A percentile compares a stretch with the other conserved stretches of the same genome.
These are phyloP conservation scores for Cetoscarus ocellatus DNA, from an alignment of 2,797 vertebrate species.

Conservation along the genomic window DNA sequence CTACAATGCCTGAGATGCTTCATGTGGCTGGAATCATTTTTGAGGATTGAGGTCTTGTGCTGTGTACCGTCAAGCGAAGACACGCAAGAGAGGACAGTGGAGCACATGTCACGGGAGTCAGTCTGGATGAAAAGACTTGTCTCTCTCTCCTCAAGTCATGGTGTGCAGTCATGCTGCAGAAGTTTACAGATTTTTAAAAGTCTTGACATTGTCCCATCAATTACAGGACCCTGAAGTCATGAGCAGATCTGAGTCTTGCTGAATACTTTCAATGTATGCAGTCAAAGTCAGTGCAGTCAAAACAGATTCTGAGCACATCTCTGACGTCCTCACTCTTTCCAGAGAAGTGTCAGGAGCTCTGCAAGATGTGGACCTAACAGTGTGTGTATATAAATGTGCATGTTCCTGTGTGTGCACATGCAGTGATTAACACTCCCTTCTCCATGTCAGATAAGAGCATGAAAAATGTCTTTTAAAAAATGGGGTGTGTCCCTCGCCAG, in stretches of 20 bases:
- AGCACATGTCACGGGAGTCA: constrained; percentile 64
- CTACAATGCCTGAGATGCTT: constrained; percentile 29
- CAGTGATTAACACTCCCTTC: constrained; percentile 64
- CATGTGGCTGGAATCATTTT: constrained; percentile 48
- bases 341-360: constrained; percentile 59
- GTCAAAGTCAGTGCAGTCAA: constrained; percentile 70
- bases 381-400: constrained; percentile 4
- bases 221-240: constrained; percentile 66
- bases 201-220: constrained; percentile 75
- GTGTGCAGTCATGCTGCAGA: constrained; percentile 61
- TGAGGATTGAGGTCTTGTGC: constrained; percentile 43
- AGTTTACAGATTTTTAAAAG: constrained; percentile 61
- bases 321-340: constrained; percentile 65
- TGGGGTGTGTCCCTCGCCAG: constrained; percentile 60
- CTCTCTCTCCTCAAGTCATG: constrained; percentile 58
- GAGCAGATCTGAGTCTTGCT: constrained; percentile 43
- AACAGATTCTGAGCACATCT: constrained; percentile 53
- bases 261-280: constrained; percentile 67
- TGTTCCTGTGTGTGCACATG: constrained; percentile 21
- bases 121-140: constrained; percentile 69
- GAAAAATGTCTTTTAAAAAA: constrained; percentile 63
- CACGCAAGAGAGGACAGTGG: constrained; percentile 43
- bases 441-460: constrained; percentile 78
- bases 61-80: constrained; percentile 36
- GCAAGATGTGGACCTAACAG: constrained; percentile 35